Conservation (phyloP, 1,140 invertebrate species). For the Hycleus phaleratus region DNA sequence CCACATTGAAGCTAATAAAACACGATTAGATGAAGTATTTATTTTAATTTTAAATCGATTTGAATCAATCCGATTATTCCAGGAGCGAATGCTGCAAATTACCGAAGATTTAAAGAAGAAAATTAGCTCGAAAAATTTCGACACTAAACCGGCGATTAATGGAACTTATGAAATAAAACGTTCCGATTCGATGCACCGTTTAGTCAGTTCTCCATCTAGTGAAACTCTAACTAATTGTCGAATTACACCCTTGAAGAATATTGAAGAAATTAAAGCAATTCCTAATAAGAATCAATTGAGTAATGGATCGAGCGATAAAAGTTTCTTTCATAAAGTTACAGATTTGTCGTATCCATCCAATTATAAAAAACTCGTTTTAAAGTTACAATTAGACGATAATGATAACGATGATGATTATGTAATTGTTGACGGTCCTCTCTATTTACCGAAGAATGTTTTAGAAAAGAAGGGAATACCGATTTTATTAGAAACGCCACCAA, state of each 20-base stretch:
- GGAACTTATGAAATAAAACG: no score
- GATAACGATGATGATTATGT: conserved; percentile 22
- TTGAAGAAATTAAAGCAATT: no score
- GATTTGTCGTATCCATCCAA: no score
- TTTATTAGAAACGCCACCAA: no score
- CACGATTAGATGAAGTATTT: conserved; percentile 25
- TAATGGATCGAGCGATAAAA: no score
- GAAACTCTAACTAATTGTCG: no score
- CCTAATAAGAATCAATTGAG: no score
- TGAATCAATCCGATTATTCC: not conserved
- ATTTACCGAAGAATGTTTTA: conserved; percentile 17
- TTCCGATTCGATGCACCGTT: no score
- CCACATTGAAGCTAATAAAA: conserved; percentile 31
- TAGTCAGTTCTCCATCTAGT: no score
- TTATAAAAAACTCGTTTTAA: conserved; percentile 4
- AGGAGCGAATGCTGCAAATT: conserved; percentile 23
- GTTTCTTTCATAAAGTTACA: no score
- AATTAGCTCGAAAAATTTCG: conserved; percentile 8
- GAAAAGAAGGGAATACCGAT: conserved; percentile 1
- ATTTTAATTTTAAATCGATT: not conserved
- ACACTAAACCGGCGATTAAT: not conserved
- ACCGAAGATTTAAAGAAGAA: conserved; percentile 18
- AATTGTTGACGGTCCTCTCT: conserved; percentile 23
- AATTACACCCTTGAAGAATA: no score
- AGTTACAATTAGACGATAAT: conserved; percentile 14